These are phyloP conservation scores for Aricia artaxerxes DNA, from an alignment of 2,888 invertebrate genomes.

Conservation along the genomic window DNA sequence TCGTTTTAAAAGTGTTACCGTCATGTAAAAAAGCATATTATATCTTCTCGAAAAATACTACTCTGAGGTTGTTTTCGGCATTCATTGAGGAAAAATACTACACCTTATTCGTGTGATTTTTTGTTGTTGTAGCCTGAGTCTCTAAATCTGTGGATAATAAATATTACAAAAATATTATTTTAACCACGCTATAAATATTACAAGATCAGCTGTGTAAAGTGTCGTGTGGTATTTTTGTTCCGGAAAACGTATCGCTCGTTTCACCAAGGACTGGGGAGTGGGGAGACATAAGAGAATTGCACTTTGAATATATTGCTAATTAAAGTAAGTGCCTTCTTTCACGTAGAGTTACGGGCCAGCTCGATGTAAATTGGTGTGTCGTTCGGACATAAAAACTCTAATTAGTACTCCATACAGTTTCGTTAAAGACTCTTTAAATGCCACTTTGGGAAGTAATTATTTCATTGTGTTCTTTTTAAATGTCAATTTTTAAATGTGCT, in stretches of 20 bases:
- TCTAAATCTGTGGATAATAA: background rate
- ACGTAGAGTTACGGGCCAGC: constrained; percentile 5
- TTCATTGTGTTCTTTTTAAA: background rate
- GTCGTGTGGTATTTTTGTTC: background rate
- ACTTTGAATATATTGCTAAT: constrained; percentile 26
- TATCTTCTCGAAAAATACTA: too few species aligned
- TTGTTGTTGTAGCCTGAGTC: too few species aligned
- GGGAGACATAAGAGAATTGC: constrained; percentile 3
- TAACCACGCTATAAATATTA: background rate
- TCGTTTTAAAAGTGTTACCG: too few species aligned
- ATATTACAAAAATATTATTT: background rate
- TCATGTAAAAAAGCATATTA: too few species aligned
- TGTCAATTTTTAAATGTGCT: too few species aligned
- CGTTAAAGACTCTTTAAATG: background rate
- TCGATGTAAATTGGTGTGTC: background rate
- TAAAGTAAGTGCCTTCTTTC: constrained; percentile 29
- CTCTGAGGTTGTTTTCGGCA: too few species aligned
- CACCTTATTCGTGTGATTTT: background rate
- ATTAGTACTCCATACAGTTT: background rate
- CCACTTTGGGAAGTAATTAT: background rate
- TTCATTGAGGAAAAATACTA: too few species aligned
- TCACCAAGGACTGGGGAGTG: background rate
- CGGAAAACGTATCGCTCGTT: background rate
- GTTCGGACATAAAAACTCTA: background rate
- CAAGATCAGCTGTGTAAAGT: background rate